phyloP scores from a whole-genome alignment of 2,113 vertebrate species.

The Ctenomys sociabilis region DNA sequence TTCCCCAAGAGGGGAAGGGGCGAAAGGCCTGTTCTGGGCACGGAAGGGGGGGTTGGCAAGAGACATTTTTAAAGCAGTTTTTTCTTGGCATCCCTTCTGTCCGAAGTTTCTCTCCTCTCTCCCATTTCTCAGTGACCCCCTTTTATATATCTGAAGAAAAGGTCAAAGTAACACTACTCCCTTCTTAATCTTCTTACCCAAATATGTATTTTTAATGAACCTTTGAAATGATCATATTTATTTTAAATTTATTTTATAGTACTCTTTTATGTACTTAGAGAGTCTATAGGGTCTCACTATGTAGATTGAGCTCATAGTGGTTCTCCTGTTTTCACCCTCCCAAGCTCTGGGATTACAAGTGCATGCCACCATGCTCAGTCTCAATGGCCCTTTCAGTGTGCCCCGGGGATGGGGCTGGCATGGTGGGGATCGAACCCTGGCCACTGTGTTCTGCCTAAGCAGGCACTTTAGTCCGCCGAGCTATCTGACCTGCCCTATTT shows the following conservation, averaged over 20 bases:
- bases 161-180: background rate
- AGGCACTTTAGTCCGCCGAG: too few species aligned
- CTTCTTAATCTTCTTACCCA: conserved; percentile 3
- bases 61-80: background rate
- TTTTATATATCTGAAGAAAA: background rate
- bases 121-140: background rate
- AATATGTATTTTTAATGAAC: conserved; percentile 6
- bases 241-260: conserved; percentile 9
- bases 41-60: background rate
- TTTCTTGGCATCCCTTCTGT: background rate
- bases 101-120: background rate
- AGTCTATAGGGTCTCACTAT: too few species aligned
- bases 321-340: too few species aligned
- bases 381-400: too few species aligned
- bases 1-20: background rate
- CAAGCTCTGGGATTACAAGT: too few species aligned
- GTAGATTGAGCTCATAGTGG: too few species aligned
- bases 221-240: background rate
- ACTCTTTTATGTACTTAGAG: background rate
- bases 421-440: too few species aligned
- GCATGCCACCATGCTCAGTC: too few species aligned
- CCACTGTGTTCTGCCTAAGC: too few species aligned
- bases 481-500: background rate
- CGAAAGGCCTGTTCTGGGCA: background rate
- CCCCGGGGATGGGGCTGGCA: too few species aligned